Percentiles rank a stretch among this genome's conserved stretches.
These are phyloP conservation scores for Eremobia ochroleuca DNA, from an alignment of 2,888 invertebrate genomes.

Conservation along the genomic window DNA sequence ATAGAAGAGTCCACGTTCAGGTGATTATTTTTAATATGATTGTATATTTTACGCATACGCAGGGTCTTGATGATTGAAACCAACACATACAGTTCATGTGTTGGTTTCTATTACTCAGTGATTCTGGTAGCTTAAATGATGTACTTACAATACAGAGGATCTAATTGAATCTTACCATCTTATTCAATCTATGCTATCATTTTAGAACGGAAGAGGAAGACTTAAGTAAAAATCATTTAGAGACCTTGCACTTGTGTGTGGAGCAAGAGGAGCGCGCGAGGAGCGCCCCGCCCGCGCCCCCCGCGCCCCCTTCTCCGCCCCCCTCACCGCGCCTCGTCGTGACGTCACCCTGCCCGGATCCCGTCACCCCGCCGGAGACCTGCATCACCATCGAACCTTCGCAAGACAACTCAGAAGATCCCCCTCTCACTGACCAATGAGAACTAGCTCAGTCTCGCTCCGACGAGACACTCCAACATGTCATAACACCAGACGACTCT, in stretches of 20 bases:
- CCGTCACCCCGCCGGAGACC: constrained; percentile 72
- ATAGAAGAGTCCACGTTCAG: constrained; percentile 75
- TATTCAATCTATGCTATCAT: constrained; percentile 1
- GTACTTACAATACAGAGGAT: not conserved
- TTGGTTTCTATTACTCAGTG: not conserved
- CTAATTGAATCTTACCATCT: not conserved
- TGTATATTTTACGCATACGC: not conserved
- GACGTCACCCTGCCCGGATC: constrained; percentile 50
- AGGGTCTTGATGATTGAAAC: not conserved
- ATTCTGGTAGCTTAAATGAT: not conserved
- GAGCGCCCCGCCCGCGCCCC: constrained; percentile 78
- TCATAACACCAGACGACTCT: constrained; percentile 52
- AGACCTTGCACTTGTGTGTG: constrained; percentile 77
- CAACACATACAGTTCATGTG: not conserved
- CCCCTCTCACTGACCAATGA: constrained; percentile 71
- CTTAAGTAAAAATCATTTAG: constrained; percentile 78
- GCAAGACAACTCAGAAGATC: constrained; percentile 53
- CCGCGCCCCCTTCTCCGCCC: constrained; percentile 52
- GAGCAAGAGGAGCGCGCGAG: constrained; percentile 78
- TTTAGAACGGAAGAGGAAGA: constrained; percentile 72
- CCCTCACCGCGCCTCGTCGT: constrained; percentile 62
- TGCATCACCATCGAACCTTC: constrained; percentile 79
- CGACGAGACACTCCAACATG: constrained; percentile 41
- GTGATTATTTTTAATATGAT: constrained; percentile 68
- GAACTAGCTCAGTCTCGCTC: constrained; percentile 61